phyloP scores from a whole-genome alignment of 1,140 invertebrate genomes.

The Ladona fulva region DNA sequence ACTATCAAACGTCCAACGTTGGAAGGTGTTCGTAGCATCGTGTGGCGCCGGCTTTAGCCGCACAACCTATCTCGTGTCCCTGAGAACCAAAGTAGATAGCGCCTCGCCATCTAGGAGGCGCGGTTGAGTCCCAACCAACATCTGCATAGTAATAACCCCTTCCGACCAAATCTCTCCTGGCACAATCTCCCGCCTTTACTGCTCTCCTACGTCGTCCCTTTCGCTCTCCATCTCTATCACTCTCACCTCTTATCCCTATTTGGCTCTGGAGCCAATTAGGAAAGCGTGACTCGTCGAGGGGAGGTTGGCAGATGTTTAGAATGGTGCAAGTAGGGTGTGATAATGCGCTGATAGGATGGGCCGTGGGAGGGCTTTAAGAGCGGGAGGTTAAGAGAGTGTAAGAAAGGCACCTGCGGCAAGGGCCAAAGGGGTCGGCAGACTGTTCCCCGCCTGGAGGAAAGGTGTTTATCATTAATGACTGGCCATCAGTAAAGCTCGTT shows the following conservation, averaged over 20 bases:
- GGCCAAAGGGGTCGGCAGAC: background rate
- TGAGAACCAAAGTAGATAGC: no score
- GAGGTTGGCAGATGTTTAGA: background rate
- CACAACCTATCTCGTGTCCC: no score
- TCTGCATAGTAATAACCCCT: no score
- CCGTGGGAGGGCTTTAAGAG: background rate
- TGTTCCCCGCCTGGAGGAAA: background rate
- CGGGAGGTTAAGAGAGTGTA: background rate
- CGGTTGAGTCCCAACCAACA: no score
- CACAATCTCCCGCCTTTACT: background rate
- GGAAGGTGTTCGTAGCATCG: no score
- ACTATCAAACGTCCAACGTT: no score
- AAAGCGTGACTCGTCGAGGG: background rate
- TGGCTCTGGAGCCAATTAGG: background rate
- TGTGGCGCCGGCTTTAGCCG: no score
- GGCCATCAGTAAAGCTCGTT: background rate
- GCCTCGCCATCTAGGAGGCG: no score
- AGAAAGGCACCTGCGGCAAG: background rate
- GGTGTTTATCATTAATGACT: conserved; percentile 1
- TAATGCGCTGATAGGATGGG: background rate
- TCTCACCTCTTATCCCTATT: background rate
- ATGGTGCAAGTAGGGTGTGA: background rate
- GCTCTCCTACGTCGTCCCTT: background rate
- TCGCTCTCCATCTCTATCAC: background rate
- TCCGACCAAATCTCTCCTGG: background rate